Conservation (phyloP, 2,888 invertebrate species). For the Limnephilus auricula region DNA sequence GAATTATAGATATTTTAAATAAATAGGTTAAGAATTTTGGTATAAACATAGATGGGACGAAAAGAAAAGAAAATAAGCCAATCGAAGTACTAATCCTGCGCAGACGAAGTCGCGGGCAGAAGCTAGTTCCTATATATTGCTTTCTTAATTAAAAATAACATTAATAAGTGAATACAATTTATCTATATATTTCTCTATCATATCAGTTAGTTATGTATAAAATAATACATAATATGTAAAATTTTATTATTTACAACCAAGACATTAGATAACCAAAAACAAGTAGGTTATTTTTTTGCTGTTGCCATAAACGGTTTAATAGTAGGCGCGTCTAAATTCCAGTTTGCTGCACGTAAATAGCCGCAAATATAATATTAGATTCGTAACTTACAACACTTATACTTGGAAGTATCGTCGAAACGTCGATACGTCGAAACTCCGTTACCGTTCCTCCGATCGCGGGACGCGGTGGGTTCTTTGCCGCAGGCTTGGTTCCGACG, state of each 20-base stretch:
- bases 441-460: neutral
- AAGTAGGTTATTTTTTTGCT: neutral
- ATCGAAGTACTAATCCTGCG: too few species aligned
- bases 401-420: neutral
- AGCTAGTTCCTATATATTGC: too few species aligned
- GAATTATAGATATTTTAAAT: too few species aligned
- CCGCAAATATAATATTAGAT: neutral
- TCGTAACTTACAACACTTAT: neutral
- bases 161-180: too few species aligned
- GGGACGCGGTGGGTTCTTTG: neutral
- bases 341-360: neutral
- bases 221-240: too few species aligned
- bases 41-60: too few species aligned
- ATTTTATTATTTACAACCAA: neutral
- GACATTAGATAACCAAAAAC: neutral
- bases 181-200: too few species aligned
- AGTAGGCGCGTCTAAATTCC: neutral
- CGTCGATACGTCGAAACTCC: neutral
- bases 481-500: slow-evolving; percentile 16
- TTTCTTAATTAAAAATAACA: too few species aligned
- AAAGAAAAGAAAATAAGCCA: too few species aligned
- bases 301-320: neutral
- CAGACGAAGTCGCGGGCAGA: too few species aligned
- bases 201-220: too few species aligned
- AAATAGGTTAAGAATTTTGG: too few species aligned